Evolutionary conservation across 2,113 vertebrate genomes (phyloP).

Genomic region (Calyptomena viridis): DNA sequence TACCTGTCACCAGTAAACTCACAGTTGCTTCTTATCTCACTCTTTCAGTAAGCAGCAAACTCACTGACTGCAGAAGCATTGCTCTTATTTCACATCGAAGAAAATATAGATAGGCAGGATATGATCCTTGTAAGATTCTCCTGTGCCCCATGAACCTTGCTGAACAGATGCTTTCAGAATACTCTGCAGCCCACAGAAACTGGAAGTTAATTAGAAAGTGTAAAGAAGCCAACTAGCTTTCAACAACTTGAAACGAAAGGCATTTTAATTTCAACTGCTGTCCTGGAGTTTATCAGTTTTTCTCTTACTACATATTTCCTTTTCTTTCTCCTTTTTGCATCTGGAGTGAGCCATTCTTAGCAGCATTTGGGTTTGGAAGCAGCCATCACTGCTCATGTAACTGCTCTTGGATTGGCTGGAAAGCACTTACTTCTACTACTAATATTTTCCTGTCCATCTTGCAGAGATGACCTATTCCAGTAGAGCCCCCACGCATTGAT

Average conservation of each 20-base stretch:
- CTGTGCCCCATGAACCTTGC: background rate
- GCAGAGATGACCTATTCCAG: background rate
- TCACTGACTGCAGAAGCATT: background rate
- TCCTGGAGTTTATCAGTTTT: background rate
- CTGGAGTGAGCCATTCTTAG: background rate
- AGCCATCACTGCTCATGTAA: background rate
- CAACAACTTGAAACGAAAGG: background rate
- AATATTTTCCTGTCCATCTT: background rate
- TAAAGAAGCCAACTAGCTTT: slow-evolving; percentile 4
- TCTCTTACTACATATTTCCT: background rate
- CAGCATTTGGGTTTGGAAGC: background rate
- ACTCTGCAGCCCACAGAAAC: background rate
- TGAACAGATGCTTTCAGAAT: slow-evolving; percentile 25
- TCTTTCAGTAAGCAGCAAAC: background rate
- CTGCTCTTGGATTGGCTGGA: background rate
- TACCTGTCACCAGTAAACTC: background rate
- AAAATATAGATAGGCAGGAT: background rate
- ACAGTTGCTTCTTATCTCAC: background rate
- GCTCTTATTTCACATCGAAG: background rate
- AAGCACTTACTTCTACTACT: background rate
- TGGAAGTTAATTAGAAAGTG: background rate
- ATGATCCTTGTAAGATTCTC: background rate
- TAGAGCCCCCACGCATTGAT: background rate
- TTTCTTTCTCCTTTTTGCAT: background rate
- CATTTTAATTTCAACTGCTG: background rate